Evolutionary conservation across 2,888 invertebrate genomes (phyloP).

Genomic region (Diarsia dahlii): DNA sequence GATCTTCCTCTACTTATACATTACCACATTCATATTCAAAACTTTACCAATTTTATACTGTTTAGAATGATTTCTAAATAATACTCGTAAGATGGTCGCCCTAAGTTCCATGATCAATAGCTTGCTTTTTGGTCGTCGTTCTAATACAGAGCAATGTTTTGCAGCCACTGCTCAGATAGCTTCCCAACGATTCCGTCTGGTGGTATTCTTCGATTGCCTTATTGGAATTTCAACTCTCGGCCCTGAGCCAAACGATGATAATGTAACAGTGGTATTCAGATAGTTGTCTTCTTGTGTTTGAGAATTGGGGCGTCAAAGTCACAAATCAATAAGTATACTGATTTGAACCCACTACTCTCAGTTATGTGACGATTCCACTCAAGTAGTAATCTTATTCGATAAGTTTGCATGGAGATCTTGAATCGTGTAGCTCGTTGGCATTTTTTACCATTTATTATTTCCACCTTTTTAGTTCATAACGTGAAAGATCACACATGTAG

Average conservation of each 20-base stretch:
- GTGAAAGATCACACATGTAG: too few relatives aligned
- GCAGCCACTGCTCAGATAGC: conserved; percentile 6
- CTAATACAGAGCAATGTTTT: conserved; percentile 23
- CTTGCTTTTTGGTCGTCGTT: conserved; percentile 22
- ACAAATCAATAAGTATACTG: not conserved
- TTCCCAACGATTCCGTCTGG: not conserved
- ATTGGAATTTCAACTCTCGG: not conserved
- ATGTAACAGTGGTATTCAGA: not conserved
- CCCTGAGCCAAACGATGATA: not conserved
- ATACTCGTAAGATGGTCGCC: conserved; percentile 6
- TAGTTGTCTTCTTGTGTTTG: not conserved
- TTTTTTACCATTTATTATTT: not conserved
- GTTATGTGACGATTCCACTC: not conserved
- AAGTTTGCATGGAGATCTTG: not conserved
- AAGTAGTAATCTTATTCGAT: not conserved
- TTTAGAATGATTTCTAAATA: not conserved
- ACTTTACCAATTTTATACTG: not conserved
- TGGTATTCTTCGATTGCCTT: not conserved
- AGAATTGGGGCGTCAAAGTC: not conserved
- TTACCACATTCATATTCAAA: too few relatives aligned
- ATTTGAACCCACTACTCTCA: conserved; percentile 7
- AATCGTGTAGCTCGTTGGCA: not conserved
- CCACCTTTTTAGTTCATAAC: too few relatives aligned
- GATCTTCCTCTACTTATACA: too few relatives aligned
- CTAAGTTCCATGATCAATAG: conserved; percentile 27